Evolutionary conservation across 2,113 vertebrate genomes (phyloP), one percentile per base, ranked within the genome.

Genomic region (Megalops atlanticus): DNA sequence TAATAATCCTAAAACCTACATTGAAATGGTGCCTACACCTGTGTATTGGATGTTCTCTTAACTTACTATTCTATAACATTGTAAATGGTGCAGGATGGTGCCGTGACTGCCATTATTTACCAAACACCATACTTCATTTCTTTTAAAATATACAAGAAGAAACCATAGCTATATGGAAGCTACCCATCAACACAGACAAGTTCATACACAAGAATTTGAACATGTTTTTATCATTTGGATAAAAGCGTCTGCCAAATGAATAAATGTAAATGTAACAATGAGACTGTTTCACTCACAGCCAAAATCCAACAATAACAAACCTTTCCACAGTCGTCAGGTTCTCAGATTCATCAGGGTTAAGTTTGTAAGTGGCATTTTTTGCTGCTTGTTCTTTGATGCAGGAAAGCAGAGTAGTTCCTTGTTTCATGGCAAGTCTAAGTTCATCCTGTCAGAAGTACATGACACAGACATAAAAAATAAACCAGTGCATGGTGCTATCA

Each of bases 281-380:
- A 31, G 4, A 10, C 24, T 0, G 15, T 71, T 72, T 47, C n/a
- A 38, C 24, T 79, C 21, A 71, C 24, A 39, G 52, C 73, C 8
- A 40, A 6, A 73, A 35, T 21, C 31, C 24, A n/a, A 31, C 43
- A 76, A 14, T 27, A 39, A 77, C 86, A 86, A 45, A 98, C 97
- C 97, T 96, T 89, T 97, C 95, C 76, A 97, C 94, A 0, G 97
- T 98, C 77, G 94, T 94, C 74, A 95, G 93, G 82, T 99, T 98
- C 85, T 98, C 97, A 82, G 92, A 83, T 86, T 97, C 96, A 68
- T 96, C 97, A 14, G 94, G 93, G 81, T 95, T 98, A 72, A 96
- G 94, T 74, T 92, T 94, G 87, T 93, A 91, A 76, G 88, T 92
- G 27, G 95, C 92, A 0, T 90, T 92, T 88, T 94, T 94, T 45